Base-by-base conservation (phyloP, 2,888 invertebrate genomes). In the Pyralis farinalis region DNA sequence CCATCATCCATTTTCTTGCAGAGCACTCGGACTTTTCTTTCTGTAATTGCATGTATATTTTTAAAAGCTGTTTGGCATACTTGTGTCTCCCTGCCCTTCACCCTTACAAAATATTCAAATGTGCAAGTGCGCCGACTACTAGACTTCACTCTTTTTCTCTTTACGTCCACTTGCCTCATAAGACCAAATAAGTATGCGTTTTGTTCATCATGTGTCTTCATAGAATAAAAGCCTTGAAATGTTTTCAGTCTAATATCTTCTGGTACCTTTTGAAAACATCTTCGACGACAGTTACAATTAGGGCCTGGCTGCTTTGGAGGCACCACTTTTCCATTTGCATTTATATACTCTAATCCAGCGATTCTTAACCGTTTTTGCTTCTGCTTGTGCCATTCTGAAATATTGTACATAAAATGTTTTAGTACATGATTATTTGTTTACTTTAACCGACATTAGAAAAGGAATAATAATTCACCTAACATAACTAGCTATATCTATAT, bases 1-100 rank as follows among this genome's bases (percentile, higher is more conserved):
- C 90, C 90, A 64, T 90, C 90, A 65, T 91, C 91, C 88, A 91
- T 88, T 66, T 91, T 91, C 57, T 90, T 90, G 53, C 90, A 91
- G 1, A 91, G 70, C 1, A 90, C 90, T 63, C 91, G 65, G 1
- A 91, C 91, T 69, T 91, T 91, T 51, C 90, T 73, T 57, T 90
- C 90, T 16, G 91, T 90, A 35, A 91, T 90, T 1, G 90, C 88
- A 73, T 91, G 91, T 43, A 91, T 91, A 57, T 90, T 90, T 65
- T 91, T 90, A 51, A 91, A 91, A 21, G 91, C 91, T 33, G 89
- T 87, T 64, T 90, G 90, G 58, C 91, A 91, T 16, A 91, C 89
- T 72, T 90, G 90, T 9, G 90, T 90, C 56, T 91, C 90, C 44
- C 85, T 77, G 5, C 91, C 91, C 50, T 87, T 89, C 1, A 90